These are phyloP conservation scores for Malaclemys terrapin DNA, from an alignment of 2,113 vertebrate species.

Conservation along the genomic window DNA sequence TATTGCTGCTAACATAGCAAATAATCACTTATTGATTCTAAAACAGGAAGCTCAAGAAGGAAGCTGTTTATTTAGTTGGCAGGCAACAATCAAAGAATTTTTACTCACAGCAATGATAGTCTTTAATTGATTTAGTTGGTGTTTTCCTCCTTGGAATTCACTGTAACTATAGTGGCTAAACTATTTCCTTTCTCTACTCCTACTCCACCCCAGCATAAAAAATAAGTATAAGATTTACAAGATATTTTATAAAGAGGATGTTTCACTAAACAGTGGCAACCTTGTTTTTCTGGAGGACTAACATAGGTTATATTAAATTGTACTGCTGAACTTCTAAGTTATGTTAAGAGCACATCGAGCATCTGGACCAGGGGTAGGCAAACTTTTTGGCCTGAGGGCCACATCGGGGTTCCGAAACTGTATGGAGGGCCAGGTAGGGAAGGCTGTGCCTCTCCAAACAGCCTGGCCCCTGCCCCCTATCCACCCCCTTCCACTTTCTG, in stretches of 20 bases:
- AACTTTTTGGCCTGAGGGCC: too few relatives aligned
- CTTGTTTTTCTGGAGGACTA: too few relatives aligned
- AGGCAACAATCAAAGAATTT: not conserved
- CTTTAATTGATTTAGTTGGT: not conserved
- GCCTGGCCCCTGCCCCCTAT: too few relatives aligned
- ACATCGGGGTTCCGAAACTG: too few relatives aligned
- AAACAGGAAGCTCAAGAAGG: not conserved
- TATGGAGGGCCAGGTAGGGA: too few relatives aligned
- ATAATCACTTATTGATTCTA: not conserved
- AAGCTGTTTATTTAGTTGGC: not conserved
- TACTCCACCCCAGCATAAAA: not conserved
- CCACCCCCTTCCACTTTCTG: too few relatives aligned
- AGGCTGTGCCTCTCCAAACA: too few relatives aligned
- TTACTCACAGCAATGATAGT: not conserved
- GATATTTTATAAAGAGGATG: not conserved
- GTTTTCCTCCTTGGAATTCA: not conserved
- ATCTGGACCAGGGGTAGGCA: too few relatives aligned
- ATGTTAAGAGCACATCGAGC: too few relatives aligned
- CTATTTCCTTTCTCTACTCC: not conserved
- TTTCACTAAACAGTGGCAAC: not conserved
- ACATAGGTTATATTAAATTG: too few relatives aligned
- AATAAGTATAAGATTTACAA: not conserved
- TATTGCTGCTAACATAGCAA: not conserved
- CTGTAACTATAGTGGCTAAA: not conserved
- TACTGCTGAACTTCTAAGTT: too few relatives aligned